phyloP scores from a whole-genome alignment of 2,113 vertebrate species.

The Paraplagusia blochii region DNA sequence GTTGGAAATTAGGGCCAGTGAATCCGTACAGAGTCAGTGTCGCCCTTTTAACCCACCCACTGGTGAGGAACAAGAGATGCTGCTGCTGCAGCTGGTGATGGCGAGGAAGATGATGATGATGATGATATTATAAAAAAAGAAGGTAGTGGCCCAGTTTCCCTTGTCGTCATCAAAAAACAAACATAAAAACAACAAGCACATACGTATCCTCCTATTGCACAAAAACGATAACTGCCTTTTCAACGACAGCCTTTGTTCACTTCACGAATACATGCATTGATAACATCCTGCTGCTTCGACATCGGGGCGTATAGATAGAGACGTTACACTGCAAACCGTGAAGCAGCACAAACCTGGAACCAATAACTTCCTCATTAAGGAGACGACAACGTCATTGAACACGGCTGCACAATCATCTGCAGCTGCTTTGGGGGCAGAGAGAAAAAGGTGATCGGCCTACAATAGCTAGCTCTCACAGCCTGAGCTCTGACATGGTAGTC shows the following conservation, averaged over 20 bases:
- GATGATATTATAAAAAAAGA: conserved; percentile 27
- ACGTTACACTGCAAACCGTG: conserved; percentile 25
- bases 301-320: conserved; percentile 4
- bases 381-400: conserved; percentile 51
- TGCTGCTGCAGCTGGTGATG: conserved; percentile 18
- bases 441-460: conserved; percentile 52
- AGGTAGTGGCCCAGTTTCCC: conserved; percentile 36
- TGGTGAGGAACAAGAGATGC: conserved; percentile 49
- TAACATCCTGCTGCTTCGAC: conserved; percentile 8
- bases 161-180: conserved; percentile 54
- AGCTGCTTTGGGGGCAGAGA: conserved; percentile 44
- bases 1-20: conserved; percentile 50
- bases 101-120: conserved; percentile 1
- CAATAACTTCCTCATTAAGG: conserved; percentile 46
- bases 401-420: conserved; percentile 63
- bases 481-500: conserved; percentile 27
- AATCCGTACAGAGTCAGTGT: conserved; percentile 35
- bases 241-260: conserved; percentile 2
- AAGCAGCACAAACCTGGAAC: conserved; percentile 11
- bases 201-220: conserved; percentile 42
- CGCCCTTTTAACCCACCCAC: conserved; percentile 25
- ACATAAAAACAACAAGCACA: conserved; percentile 59
- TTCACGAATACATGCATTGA: conserved; percentile 11
- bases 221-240: background rate
- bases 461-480: conserved; percentile 48